Evolutionary conservation across 2,797 vertebrate genomes (phyloP).

Genomic region (Sparus aurata): DNA sequence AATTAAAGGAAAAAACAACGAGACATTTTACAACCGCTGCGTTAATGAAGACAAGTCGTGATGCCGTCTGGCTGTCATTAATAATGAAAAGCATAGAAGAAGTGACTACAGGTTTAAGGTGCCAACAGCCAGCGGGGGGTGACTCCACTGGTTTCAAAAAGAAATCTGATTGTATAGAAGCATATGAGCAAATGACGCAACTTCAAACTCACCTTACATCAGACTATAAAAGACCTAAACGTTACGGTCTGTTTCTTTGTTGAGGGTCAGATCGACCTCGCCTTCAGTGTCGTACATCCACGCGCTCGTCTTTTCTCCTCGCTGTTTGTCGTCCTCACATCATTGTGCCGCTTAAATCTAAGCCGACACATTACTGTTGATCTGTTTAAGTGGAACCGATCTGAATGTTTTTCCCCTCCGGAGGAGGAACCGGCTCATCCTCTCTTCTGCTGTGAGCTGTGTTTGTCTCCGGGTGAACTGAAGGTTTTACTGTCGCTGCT

Average conservation of each 20-base stretch:
- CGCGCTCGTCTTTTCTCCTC: background rate
- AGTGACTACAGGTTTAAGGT: no score
- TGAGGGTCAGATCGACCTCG: background rate
- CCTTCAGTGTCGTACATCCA: background rate
- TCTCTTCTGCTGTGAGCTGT: background rate
- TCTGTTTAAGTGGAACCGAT: constrained; percentile 70
- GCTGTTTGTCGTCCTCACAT: constrained; percentile 22
- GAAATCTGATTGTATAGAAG: no score
- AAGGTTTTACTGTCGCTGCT: background rate
- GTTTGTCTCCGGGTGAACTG: background rate
- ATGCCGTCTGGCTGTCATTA: background rate
- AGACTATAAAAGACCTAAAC: no score
- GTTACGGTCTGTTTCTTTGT: no score
- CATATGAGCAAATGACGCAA: no score
- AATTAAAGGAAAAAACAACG: background rate
- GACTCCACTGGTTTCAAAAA: no score
- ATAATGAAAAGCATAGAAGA: background rate
- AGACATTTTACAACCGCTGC: background rate
- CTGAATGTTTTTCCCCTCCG: constrained; percentile 18
- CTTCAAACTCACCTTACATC: no score
- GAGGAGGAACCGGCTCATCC: constrained; percentile 31
- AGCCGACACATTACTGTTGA: constrained; percentile 57
- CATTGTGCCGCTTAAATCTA: constrained; percentile 20
- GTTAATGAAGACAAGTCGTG: background rate
- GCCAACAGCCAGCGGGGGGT: no score